Conservation (phyloP, 2,797 vertebrate species). For the Cynopterus sphinx region DNA sequence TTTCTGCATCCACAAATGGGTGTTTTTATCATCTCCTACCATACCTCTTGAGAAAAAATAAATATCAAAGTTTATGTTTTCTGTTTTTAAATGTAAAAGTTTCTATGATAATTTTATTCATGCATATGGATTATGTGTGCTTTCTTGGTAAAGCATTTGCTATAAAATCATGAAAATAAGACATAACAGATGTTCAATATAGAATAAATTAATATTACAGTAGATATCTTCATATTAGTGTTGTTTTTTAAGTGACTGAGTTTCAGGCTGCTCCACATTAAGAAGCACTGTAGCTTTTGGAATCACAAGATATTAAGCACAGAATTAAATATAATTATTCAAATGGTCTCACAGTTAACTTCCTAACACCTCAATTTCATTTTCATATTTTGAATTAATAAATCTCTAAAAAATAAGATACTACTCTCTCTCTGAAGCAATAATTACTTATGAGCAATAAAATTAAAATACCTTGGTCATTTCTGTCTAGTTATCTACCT, state of each 20-base stretch:
- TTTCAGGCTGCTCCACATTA: background rate
- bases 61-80: slow-evolving; percentile 58
- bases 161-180: slow-evolving; percentile 62
- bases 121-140: slow-evolving; percentile 26
- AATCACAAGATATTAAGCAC: background rate
- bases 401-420: background rate
- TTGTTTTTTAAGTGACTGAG: background rate
- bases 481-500: background rate
- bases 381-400: background rate
- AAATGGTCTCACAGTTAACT: background rate
- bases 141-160: slow-evolving; percentile 49
- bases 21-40: slow-evolving; percentile 50
- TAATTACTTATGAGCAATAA: background rate
- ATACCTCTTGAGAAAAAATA: background rate
- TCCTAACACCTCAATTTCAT: background rate
- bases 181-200: slow-evolving; percentile 40
- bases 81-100: slow-evolving; percentile 6
- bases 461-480: background rate
- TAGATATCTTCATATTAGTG: background rate
- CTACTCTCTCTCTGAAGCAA: background rate
- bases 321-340: background rate
- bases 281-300: background rate
- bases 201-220: slow-evolving; percentile 18
- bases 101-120: slow-evolving; percentile 43
- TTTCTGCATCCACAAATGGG: slow-evolving; percentile 47